A percentile compares a stretch with the other conserved stretches of the same genome.
These are phyloP conservation scores for Thereva unica DNA, from an alignment of 2,888 invertebrate species.

Conservation along the genomic window DNA sequence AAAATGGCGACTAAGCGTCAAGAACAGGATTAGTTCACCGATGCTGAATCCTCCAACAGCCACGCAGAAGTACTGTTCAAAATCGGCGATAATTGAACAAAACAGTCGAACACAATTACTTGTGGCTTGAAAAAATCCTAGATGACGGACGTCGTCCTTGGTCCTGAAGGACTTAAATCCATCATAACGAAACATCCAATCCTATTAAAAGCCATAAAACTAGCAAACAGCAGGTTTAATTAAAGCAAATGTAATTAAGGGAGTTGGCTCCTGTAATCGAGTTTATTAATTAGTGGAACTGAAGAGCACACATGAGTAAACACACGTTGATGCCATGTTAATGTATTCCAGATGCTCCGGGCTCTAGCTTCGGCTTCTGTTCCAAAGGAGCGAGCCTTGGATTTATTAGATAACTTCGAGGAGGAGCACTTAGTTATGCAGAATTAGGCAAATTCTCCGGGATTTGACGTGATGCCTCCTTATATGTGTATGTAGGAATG, in stretches of 20 bases:
- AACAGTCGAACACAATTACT: no score
- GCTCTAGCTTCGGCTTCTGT: no score
- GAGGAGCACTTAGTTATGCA: constrained; percentile 22
- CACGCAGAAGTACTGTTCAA: no score
- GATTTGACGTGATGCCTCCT: not conserved
- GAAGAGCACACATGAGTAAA: constrained; percentile 19
- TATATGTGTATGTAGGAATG: not conserved
- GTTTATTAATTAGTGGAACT: constrained; percentile 36
- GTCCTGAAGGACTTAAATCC: not conserved
- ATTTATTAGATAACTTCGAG: constrained; percentile 29
- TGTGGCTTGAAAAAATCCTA: not conserved
- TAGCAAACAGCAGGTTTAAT: constrained; percentile 32
- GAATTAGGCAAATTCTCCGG: constrained; percentile 20
- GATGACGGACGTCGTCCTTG: constrained; percentile 20
- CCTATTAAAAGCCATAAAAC: constrained; percentile 28
- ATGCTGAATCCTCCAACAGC: no score
- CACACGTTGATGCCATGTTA: constrained; percentile 14
- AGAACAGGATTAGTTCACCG: no score
- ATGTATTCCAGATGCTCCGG: constrained; percentile 26
- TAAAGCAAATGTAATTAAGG: constrained; percentile 30
- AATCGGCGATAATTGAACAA: no score
- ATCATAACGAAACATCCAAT: constrained; percentile 13
- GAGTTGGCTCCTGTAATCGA: constrained; percentile 27
- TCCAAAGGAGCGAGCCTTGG: no score
- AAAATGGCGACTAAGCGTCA: no score